Evolutionary conservation across 2,888 invertebrate genomes (phyloP).

Genomic region (Hemistola chrysoprasaria): DNA sequence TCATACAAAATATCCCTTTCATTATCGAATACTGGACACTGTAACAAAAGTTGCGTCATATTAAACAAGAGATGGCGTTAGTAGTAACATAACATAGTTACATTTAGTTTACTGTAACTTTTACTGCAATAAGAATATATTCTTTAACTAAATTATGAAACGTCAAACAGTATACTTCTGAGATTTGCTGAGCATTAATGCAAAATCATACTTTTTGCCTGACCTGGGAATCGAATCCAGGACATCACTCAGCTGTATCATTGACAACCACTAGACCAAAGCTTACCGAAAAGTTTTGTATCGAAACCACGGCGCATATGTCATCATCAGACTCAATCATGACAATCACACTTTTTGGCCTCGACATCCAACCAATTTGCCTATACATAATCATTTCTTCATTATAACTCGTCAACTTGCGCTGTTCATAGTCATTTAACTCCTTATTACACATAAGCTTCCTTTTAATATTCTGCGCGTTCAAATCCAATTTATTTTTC

Average conservation of each 20-base stretch:
- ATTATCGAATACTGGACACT: slow-evolving; percentile 94
- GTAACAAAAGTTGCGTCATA: slow-evolving; percentile 39
- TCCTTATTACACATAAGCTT: slow-evolving; percentile 83
- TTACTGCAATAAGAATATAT: too few species aligned
- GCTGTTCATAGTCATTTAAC: slow-evolving; percentile 39
- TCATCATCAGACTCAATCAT: slow-evolving; percentile 85
- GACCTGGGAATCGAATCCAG: too few species aligned
- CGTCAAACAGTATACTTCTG: too few species aligned
- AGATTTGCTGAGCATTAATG: too few species aligned
- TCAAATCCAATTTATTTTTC: slow-evolving; percentile 47
- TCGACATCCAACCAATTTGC: slow-evolving; percentile 51
- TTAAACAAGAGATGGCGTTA: not conserved
- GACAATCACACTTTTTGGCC: slow-evolving; percentile 81
- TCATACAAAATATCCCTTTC: slow-evolving; percentile 89
- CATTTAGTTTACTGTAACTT: too few species aligned
- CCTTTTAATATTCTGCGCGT: slow-evolving; percentile 48
- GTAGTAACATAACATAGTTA: too few species aligned
- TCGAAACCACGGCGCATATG: slow-evolving; percentile 89
- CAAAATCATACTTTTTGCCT: too few species aligned
- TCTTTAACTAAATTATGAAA: too few species aligned
- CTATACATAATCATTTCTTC: slow-evolving; percentile 38
- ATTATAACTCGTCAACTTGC: slow-evolving; percentile 34
- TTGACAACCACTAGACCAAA: not conserved
- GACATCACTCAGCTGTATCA: too few species aligned
- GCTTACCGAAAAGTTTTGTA: slow-evolving; percentile 88